Evolutionary conservation across 2,797 vertebrate genomes (phyloP), one percentile per base, ranked within the genome.

Genomic region (Myotis myotis): DNA sequence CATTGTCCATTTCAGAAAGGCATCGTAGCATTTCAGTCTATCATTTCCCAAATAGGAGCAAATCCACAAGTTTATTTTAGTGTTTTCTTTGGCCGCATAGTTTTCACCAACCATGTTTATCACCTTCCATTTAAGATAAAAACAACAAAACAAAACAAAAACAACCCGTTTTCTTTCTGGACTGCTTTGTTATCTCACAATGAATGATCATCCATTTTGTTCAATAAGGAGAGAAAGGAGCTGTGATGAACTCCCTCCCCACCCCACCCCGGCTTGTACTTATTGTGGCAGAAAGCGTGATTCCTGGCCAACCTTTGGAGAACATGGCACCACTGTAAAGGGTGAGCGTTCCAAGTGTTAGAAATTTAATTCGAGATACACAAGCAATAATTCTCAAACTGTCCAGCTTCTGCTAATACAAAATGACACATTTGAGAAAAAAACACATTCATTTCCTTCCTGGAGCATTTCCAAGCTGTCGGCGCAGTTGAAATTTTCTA

Each of bases 311-410:
- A 87, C 66, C 84, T 85, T 92, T 33, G 12, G 60, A 49, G 70
- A 91, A 68, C 47, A 36, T 62, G 80, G 41, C 66, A 53, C 22
- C 20, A 20, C 41, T 28, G 22, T 89, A 89, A 95, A 94, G 38
- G 76, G 95, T 93, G 86, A 85, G 17, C 75, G 81, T 81, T 94
- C 70, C 19, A 76, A 97, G 86, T 76, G 15, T 94, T 89, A 33
- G 91, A 91, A 95, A 96, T 91, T 94, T 95, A 92, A 96, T 97
- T 97, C 88, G 47, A 96, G 68, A 86, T 92, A 94, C 22, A 91
- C 47, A 88, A 84, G 51, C 75, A 80, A 95, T 93, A 78, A 71
- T 87, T 93, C 74, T 78, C 83, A 89, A 79, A 87, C 64, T 83
- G 62, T 72, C 64, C 33, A 55, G 44, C 44, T 89, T 79, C 87